phyloP scores from a whole-genome alignment of 2,113 vertebrate genomes.

The Triplophysa tibetana region DNA sequence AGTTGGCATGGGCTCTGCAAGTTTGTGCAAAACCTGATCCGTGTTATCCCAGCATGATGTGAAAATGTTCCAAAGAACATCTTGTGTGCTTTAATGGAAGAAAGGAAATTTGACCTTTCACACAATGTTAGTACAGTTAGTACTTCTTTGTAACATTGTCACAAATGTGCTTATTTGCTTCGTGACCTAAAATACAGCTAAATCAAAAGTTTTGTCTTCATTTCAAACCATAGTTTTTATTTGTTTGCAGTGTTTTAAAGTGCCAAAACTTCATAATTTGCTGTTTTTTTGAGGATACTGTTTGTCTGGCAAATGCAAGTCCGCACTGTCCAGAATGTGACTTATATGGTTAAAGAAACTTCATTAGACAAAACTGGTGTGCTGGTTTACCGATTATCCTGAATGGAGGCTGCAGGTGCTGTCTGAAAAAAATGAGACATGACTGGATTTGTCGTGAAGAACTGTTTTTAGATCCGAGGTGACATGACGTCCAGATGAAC shows the following conservation, averaged over 20 bases:
- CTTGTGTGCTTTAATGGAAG: too few species aligned
- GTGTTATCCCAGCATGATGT: too few species aligned
- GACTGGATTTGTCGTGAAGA: conserved; percentile 11
- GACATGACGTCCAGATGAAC: conserved; percentile 29
- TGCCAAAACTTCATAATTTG: neutral
- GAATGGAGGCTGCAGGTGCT: conserved; percentile 14
- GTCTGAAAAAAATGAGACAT: conserved; percentile 10
- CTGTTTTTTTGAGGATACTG: neutral
- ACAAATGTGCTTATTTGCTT: too few species aligned
- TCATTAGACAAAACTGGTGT: conserved; percentile 10
- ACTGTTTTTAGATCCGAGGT: conserved; percentile 6
- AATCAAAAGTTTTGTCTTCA: neutral
- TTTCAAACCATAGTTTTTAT: neutral
- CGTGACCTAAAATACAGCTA: too few species aligned
- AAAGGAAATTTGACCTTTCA: too few species aligned
- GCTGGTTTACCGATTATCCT: conserved; percentile 13
- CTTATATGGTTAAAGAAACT: neutral
- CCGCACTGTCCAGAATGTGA: conserved; percentile 16
- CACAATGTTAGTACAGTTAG: too few species aligned
- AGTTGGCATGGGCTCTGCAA: too few species aligned
- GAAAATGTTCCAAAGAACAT: too few species aligned
- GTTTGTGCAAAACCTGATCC: too few species aligned
- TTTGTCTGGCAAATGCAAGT: conserved; percentile 16
- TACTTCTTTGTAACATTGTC: too few species aligned
- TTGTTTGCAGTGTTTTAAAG: neutral